phyloP scores from a whole-genome alignment of 2,888 invertebrate species.

The Pristionchus japonicus region DNA sequence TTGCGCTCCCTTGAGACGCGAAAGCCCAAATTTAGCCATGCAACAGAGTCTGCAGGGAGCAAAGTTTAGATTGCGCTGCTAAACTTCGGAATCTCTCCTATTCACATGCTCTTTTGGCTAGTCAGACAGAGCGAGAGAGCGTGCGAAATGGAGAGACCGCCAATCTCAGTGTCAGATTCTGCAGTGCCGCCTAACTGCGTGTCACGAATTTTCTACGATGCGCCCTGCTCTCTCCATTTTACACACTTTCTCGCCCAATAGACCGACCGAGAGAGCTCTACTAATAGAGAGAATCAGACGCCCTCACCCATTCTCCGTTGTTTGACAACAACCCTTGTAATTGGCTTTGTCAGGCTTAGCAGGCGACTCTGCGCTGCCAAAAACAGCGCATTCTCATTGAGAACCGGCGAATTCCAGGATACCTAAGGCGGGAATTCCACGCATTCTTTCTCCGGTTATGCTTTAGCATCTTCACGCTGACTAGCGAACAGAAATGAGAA shows the following conservation, averaged over 20 bases:
- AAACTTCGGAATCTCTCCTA: not conserved
- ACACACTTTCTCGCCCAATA: not conserved
- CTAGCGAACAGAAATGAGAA: not conserved
- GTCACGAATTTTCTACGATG: not conserved
- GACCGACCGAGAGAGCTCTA: not conserved
- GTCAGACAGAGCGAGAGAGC: not conserved
- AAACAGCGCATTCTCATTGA: not conserved
- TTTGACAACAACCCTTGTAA: conserved; percentile 4
- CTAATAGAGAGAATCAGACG: not conserved
- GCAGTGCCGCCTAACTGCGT: not conserved
- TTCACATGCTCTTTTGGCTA: not conserved
- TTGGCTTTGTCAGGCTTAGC: conserved; percentile 7
- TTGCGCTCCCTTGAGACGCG: not conserved
- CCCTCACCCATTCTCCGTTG: not conserved
- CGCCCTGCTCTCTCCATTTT: not conserved
- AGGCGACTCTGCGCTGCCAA: not conserved
- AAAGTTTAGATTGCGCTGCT: not conserved
- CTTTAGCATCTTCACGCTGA: not conserved
- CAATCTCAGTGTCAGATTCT: not conserved
- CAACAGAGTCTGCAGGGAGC: not conserved
- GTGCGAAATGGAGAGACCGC: not conserved
- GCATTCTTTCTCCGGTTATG: not conserved
- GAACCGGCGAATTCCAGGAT: not conserved
- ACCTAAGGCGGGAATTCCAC: not conserved
- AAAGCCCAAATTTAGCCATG: not conserved